Evolutionary conservation across 1,140 invertebrate species (phyloP).

Genomic region (Cyclargus thomasi): DNA sequence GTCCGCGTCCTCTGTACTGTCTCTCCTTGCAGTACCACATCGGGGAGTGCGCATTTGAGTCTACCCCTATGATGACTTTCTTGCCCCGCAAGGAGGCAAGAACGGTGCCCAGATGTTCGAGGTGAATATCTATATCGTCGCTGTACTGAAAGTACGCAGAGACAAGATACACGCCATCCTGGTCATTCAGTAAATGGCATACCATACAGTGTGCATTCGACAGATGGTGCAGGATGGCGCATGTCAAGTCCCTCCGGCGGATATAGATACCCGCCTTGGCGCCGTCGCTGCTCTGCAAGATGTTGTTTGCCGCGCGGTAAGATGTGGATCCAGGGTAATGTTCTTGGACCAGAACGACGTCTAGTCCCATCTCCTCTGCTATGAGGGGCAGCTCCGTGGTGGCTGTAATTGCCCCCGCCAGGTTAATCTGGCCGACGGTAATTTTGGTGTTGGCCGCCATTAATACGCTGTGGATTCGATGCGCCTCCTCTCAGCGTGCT

Average conservation of each 20-base stretch:
- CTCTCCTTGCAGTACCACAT: slow-evolving; percentile 12
- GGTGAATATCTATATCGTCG: slow-evolving; percentile 21
- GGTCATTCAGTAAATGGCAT: background rate
- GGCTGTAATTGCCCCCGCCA: slow-evolving; percentile 14
- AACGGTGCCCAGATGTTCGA: slow-evolving; percentile 16
- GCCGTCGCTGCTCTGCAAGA: background rate
- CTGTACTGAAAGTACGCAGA: slow-evolving; percentile 30
- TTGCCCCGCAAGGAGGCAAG: background rate
- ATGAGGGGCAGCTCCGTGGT: slow-evolving; percentile 16
- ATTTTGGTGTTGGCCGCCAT: slow-evolving; percentile 7
- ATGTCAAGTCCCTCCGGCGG: background rate
- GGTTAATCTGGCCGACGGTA: slow-evolving; percentile 19
- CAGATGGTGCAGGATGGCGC: slow-evolving; percentile 16
- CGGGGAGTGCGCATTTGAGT: slow-evolving; percentile 21
- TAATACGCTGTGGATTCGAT: slow-evolving; percentile 7
- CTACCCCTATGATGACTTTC: background rate
- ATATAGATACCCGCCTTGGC: background rate
- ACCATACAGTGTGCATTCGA: slow-evolving; percentile 18
- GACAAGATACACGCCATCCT: slow-evolving; percentile 11
- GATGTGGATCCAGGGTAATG: background rate
- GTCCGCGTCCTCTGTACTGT: slow-evolving; percentile 16
- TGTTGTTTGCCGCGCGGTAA: background rate
- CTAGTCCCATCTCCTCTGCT: background rate
- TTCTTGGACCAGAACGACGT: slow-evolving; percentile 22
- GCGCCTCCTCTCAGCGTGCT: background rate